Conservation (phyloP, 2,113 vertebrate genomes). For the Aythya baeri region DNA sequence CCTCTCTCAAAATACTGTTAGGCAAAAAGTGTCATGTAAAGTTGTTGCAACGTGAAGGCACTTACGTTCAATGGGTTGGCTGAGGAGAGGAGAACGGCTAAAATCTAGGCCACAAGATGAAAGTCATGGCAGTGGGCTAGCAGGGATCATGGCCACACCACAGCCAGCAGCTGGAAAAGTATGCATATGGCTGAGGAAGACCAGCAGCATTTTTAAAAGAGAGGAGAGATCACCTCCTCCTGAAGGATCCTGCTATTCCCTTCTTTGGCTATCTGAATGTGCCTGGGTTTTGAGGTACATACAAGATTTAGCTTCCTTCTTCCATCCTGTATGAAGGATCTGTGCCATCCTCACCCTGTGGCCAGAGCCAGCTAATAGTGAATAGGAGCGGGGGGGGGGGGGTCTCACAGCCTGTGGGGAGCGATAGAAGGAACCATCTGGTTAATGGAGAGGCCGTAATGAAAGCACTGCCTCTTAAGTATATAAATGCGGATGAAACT, state of each 20-base stretch:
- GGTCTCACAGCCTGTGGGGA: not conserved
- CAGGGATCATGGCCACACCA: not conserved
- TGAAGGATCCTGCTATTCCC: not conserved
- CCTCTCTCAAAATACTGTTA: not conserved
- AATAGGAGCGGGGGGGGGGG: not conserved
- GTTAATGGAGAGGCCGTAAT: slow-evolving; percentile 3
- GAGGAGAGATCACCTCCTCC: not conserved
- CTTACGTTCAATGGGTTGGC: not conserved
- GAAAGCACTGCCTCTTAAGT: slow-evolving; percentile 8
- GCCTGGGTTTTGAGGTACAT: not conserved
- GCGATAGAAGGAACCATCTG: slow-evolving; percentile 6
- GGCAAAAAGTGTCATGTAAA: not conserved
- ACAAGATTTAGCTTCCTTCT: not conserved
- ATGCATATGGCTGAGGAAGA: not conserved
- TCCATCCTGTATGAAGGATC: not conserved
- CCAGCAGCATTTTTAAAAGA: not conserved
- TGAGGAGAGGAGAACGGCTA: not conserved
- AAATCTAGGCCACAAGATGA: not conserved
- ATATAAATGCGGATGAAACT: not conserved
- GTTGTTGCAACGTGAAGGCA: not conserved
- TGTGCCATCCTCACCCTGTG: not conserved
- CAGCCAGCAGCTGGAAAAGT: not conserved
- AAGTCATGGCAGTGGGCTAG: not conserved
- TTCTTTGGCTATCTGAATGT: not conserved
- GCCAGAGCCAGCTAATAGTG: not conserved